phyloP scores from a whole-genome alignment of 2,797 vertebrate species.

The Melanotaenia trifasciata region DNA sequence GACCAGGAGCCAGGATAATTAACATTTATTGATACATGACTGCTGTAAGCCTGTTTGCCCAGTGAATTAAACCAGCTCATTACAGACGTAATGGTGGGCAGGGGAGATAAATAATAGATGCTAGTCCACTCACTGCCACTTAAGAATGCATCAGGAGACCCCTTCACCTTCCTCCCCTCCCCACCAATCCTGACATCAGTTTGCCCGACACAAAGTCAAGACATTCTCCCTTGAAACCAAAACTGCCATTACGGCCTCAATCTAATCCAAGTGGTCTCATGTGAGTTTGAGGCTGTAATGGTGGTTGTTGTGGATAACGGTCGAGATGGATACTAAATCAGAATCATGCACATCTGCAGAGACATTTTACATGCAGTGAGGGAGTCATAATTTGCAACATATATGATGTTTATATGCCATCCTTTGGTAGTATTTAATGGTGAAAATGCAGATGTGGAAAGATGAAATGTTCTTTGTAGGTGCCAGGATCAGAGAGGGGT shows the following conservation, averaged over 20 bases:
- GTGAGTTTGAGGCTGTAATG: constrained; percentile 55
- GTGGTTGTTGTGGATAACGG: constrained; percentile 25
- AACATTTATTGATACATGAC: constrained; percentile 86
- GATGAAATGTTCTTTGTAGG: constrained; percentile 21
- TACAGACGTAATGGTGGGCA: constrained; percentile 81
- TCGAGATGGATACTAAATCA: constrained; percentile 39
- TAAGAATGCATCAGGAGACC: constrained; percentile 72
- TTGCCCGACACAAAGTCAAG: constrained; percentile 69
- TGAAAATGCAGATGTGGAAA: constrained; percentile 27
- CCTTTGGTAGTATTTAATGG: constrained; percentile 8
- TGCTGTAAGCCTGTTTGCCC: constrained; percentile 83
- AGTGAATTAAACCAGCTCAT: constrained; percentile 84
- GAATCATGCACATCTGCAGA: constrained; percentile 8
- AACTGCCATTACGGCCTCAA: constrained; percentile 67
- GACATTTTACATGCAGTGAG: constrained; percentile 28
- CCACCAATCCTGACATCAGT: constrained; percentile 61
- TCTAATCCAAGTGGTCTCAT: constrained; percentile 63
- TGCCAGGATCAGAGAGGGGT: constrained; percentile 26
- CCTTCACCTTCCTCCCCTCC: constrained; percentile 7
- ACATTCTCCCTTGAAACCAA: constrained; percentile 68
- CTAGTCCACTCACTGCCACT: constrained; percentile 79
- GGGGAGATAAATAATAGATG: constrained; percentile 84
- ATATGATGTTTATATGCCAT: constrained; percentile 22
- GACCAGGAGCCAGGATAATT: constrained; percentile 79
- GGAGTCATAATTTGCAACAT: constrained; percentile 16